phyloP scores from a whole-genome alignment of 2,797 vertebrate species.

The Neosalanx taihuensis region DNA sequence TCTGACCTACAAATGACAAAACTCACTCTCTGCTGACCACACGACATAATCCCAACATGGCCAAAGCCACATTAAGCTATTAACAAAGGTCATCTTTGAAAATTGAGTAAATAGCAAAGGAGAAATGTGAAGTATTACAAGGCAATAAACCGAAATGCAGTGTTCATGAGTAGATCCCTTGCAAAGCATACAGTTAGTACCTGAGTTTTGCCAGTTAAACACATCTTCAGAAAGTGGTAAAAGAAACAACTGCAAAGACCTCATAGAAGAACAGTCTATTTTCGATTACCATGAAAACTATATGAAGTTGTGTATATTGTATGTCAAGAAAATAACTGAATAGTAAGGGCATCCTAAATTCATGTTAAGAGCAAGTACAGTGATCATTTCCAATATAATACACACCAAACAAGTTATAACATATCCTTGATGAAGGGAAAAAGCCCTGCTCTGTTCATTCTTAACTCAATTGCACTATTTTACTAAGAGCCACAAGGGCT shows the following conservation, averaged over 20 bases:
- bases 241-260: conserved; percentile 53
- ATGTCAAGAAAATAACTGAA: conserved; percentile 31
- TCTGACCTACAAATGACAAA: conserved; percentile 6
- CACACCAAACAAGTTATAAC: conserved; percentile 25
- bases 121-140: conserved; percentile 19
- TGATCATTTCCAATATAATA: conserved; percentile 18
- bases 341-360: conserved; percentile 13
- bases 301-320: conserved; percentile 47
- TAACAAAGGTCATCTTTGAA: conserved; percentile 31
- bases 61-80: conserved; percentile 22
- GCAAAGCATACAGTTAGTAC: conserved; percentile 56
- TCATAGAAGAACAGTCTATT: conserved; percentile 47
- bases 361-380: conserved; percentile 14
- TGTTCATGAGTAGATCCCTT: conserved; percentile 32
- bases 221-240: conserved; percentile 58
- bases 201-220: conserved; percentile 65
- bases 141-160: conserved; percentile 32
- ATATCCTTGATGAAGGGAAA: conserved; percentile 21
- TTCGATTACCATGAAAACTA: conserved; percentile 35
- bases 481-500: background rate
- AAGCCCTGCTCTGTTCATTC: conserved; percentile 19
- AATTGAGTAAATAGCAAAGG: conserved; percentile 21
- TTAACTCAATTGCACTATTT: conserved; percentile 10
- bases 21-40: conserved; percentile 1
- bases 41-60: conserved; percentile 2